These are phyloP conservation scores for Saturnia japonica DNA, from an alignment of 2,888 invertebrate species.

Conservation along the genomic window DNA sequence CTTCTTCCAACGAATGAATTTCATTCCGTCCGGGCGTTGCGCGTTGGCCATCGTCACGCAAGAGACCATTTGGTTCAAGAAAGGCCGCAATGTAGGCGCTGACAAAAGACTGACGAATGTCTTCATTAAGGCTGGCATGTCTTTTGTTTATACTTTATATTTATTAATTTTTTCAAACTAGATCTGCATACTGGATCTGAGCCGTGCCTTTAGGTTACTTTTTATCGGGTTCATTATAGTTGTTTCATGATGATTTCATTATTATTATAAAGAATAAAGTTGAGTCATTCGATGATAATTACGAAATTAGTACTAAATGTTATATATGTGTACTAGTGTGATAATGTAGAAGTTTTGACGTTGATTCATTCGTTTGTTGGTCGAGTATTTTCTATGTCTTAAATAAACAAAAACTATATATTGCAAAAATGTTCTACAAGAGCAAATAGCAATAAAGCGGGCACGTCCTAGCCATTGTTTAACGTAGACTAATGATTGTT, in stretches of 20 bases:
- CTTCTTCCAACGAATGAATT: too few species aligned
- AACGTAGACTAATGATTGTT: conserved; percentile 57
- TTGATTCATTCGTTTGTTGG: not conserved
- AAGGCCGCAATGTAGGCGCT: too few species aligned
- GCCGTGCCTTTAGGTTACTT: not conserved
- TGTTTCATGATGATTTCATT: not conserved
- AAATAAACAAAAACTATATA: not conserved
- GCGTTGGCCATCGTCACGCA: too few species aligned
- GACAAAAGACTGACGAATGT: too few species aligned
- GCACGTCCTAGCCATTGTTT: conserved; percentile 47
- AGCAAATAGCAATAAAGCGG: conserved; percentile 52
- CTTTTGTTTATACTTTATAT: not conserved
- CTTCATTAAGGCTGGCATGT: too few species aligned
- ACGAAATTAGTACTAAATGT: not conserved
- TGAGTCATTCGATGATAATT: not conserved
- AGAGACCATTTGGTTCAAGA: too few species aligned
- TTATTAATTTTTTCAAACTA: not conserved
- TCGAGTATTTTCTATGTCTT: not conserved
- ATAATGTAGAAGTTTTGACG: not conserved
- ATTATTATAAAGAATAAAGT: not conserved
- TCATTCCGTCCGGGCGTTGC: too few species aligned
- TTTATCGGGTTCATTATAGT: not conserved
- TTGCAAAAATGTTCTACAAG: conserved; percentile 12
- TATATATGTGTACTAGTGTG: not conserved
- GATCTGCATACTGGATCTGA: too few species aligned